A percentile compares a stretch with the other conserved stretches of the same genome.
Evolutionary conservation across 2,797 vertebrate genomes (phyloP).

Genomic region (Gallinago solitaria): DNA sequence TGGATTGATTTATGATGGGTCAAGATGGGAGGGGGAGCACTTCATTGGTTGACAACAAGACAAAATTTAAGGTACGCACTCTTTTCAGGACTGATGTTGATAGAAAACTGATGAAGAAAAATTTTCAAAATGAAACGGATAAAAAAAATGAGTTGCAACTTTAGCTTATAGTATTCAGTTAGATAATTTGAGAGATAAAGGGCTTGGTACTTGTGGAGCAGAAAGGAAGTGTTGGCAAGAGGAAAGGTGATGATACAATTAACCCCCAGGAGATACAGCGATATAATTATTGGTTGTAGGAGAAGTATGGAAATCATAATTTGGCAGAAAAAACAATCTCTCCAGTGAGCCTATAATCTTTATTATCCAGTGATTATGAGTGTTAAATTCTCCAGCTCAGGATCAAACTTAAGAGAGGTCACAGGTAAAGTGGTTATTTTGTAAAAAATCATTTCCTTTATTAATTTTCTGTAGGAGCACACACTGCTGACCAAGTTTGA

Average conservation of each 20-base stretch:
- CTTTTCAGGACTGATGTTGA: not conserved
- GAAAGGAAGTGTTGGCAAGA: not conserved
- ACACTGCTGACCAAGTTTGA: not conserved
- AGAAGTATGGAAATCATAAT: not conserved
- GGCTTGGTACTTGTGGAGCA: not conserved
- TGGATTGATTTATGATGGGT: not conserved
- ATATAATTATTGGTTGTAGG: not conserved
- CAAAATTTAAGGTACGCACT: not conserved
- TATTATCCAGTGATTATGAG: not conserved
- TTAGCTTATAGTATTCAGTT: not conserved
- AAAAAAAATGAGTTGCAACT: not conserved
- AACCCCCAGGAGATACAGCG: not conserved
- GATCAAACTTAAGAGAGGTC: not conserved
- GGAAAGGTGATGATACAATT: not conserved
- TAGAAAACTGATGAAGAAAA: not conserved
- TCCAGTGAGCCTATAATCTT: not conserved
- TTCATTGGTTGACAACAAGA: not conserved
- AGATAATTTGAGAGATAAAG: not conserved
- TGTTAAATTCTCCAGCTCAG: not conserved
- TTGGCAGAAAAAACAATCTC: not conserved
- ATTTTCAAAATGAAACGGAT: not conserved
- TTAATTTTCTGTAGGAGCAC: not conserved
- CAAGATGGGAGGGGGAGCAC: not conserved
- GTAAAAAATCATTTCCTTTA: not conserved
- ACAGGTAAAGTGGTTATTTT: not conserved